Base-by-base conservation (phyloP, 2,797 vertebrate species). In the Anolis apletophallus region DNA sequence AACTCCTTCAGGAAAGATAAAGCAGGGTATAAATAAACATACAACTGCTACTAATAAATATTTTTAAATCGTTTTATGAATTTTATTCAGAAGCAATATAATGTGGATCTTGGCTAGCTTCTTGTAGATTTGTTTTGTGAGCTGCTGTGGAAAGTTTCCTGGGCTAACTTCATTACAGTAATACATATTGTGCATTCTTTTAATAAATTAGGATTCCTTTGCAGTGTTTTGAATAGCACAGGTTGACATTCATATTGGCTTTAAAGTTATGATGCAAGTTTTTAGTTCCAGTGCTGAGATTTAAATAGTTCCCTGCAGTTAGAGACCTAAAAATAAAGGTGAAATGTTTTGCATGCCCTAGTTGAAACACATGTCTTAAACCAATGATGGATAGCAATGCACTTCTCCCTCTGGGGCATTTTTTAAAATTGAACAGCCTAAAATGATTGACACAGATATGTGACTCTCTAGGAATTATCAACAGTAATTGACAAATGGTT, bases 401-500 rank as follows among this genome's bases (percentile, higher is more conserved):
- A 5, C 36, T 90, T 52, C 82, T 88, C 85, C 89, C 81, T 85
- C 21, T 0, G 59, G 77, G 84, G 85, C 90, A 83, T 93, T 82
- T 93, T 89, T 91, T 40, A 92, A 34, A 32, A 92, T 93, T 91
- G 85, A 91, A 88, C 34, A 85, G 79, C 84, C 76, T 85, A 88
- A 88, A 85, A 10, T 81, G 82, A 80, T 55, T 91, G 88, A 94
- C 69, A 91, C 87, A 91, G 85, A 92, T 80, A 50, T 79, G 52
- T 32, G 73, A 32, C 55, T 87, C 21, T 91, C 86, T 90, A 94
- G 61, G 87, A 90, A 89, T 87, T 89, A 50, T 85, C 90, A 94
- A 88, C 87, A 90, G 85, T 88, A 88, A 87, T 85, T 46, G 46
- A 86, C 85, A 81, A 50, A 21, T 14, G 80, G 13, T 84, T 57